Conservation (phyloP, 2,888 invertebrate genomes). For the Saturnia pavonia region DNA sequence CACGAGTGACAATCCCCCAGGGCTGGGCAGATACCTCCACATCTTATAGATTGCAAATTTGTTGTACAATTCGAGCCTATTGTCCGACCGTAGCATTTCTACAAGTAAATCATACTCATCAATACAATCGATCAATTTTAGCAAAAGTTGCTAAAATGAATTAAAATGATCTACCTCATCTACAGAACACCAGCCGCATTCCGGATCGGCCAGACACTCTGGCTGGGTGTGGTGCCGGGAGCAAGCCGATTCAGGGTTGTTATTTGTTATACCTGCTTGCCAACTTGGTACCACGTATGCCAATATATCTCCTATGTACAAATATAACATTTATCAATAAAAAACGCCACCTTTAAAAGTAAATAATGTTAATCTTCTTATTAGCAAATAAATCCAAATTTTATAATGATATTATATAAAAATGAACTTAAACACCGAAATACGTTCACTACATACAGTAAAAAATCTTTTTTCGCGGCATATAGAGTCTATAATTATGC, state of each 20-base stretch:
- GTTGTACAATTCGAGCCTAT: slow-evolving; percentile 95
- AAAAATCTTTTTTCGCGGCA: no score
- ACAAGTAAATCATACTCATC: slow-evolving; percentile 31
- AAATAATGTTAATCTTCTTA: neutral
- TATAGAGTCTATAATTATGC: no score
- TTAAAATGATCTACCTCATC: slow-evolving; percentile 76
- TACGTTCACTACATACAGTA: no score
- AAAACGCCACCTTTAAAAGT: neutral
- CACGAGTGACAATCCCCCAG: slow-evolving; percentile 95
- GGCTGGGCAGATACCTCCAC: slow-evolving; percentile 94
- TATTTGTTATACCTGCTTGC: slow-evolving; percentile 86
- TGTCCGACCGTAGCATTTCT: slow-evolving; percentile 91
- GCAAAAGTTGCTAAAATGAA: neutral
- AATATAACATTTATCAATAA: neutral
- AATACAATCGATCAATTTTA: neutral
- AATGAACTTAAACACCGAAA: no score
- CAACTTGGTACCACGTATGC: slow-evolving; percentile 93
- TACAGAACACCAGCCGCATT: slow-evolving; percentile 96
- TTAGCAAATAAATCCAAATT: no score
- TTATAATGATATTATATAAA: no score
- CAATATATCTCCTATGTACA: slow-evolving; percentile 85
- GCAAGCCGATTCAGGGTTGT: slow-evolving; percentile 90
- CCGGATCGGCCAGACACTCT: slow-evolving; percentile 94
- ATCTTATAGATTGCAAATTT: slow-evolving; percentile 92
- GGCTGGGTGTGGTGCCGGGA: slow-evolving; percentile 87